These are phyloP conservation scores for Macquaria ambigua DNA, from an alignment of 2,113 vertebrate species.

Conservation along the genomic window DNA sequence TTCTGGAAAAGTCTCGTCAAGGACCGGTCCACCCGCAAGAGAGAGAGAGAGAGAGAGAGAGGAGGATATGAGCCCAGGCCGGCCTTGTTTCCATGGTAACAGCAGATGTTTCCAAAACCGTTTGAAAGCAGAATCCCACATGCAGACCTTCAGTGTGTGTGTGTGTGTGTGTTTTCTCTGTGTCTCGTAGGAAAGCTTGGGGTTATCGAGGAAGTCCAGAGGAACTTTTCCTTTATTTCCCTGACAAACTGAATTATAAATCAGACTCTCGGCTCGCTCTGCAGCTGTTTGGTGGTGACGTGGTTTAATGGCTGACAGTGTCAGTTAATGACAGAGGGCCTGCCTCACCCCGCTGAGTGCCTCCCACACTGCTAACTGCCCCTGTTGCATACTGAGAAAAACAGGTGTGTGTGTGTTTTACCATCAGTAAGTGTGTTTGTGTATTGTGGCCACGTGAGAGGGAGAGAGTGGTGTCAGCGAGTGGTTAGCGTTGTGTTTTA, in stretches of 20 bases:
- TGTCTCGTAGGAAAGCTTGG: not conserved
- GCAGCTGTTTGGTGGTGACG: not conserved
- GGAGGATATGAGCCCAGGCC: constrained; percentile 38
- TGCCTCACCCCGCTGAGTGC: not conserved
- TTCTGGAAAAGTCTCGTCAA: constrained; percentile 65
- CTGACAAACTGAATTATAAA: constrained; percentile 25
- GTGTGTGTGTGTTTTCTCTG: constrained; percentile 7
- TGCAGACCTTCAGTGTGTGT: not conserved
- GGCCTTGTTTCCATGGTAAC: constrained; percentile 66
- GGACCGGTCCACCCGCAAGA: not conserved
- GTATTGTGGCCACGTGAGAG: not conserved
- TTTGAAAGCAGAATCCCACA: constrained; percentile 13
- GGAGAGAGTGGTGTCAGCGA: constrained; percentile 7
- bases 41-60: constrained; percentile 44
- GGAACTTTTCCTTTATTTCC: constrained; percentile 13
- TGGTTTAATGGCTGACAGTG: not conserved
- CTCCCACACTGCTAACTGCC: not conserved
- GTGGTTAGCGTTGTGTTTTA: constrained; percentile 11
- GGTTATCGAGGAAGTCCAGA: constrained; percentile 19
- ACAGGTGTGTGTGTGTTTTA: constrained; percentile 24
- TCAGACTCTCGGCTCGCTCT: not conserved
- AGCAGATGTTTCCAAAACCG: constrained; percentile 62
- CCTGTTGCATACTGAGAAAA: not conserved
- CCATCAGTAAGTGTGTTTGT: not conserved
- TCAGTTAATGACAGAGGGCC: constrained; percentile 10